Conservation (phyloP, 2,797 vertebrate species). For the Cyprinella venusta region DNA sequence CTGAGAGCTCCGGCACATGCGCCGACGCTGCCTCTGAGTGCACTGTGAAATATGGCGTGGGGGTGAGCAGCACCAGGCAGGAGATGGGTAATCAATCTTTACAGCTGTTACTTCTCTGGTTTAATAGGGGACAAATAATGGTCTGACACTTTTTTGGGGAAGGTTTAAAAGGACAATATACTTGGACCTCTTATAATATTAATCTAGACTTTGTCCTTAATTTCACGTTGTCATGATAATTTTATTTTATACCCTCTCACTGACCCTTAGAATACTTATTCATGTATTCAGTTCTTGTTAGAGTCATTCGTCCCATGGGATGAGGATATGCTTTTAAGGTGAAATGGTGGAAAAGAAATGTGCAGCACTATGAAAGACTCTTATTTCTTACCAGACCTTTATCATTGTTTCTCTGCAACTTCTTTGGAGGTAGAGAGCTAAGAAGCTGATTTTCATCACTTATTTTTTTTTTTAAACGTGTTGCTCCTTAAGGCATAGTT, state of each 20-base stretch:
- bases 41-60: constrained; percentile 86
- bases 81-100: constrained; percentile 84
- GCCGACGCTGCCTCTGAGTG: constrained; percentile 80
- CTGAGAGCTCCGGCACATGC: constrained; percentile 86
- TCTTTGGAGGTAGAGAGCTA: neutral
- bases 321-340: neutral
- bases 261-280: neutral
- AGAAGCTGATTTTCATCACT: neutral
- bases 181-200: neutral
- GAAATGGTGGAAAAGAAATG: neutral
- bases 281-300: constrained; percentile 1
- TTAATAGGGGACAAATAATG: neutral
- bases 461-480: neutral
- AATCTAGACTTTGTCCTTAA: neutral
- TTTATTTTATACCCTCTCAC: neutral
- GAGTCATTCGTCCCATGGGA: neutral
- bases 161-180: neutral
- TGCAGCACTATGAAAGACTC: neutral
- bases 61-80: constrained; percentile 89
- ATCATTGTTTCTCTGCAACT: neutral
- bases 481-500: neutral
- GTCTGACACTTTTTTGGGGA: neutral
- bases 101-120: neutral
- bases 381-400: neutral
- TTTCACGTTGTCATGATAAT: neutral